These are phyloP conservation scores for Liodrosophila aerea DNA, from an alignment of 2,888 invertebrate genomes.

Conservation along the genomic window DNA sequence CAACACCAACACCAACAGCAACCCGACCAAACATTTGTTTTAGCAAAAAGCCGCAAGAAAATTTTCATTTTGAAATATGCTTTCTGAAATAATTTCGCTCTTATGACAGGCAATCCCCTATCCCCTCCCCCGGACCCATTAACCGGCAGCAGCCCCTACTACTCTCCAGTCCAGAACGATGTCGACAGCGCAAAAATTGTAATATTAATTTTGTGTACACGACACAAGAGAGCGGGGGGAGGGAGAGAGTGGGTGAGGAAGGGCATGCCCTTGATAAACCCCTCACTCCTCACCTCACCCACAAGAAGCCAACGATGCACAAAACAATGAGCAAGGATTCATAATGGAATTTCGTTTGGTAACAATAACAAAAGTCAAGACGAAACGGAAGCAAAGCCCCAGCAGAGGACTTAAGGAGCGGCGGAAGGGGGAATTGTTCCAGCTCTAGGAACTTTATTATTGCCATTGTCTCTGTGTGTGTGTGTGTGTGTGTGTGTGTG, in stretches of 20 bases:
- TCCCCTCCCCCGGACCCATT: slow-evolving; percentile 23
- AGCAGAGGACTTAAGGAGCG: slow-evolving; percentile 7
- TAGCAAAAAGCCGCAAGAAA: slow-evolving; percentile 71
- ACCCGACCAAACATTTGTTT: slow-evolving; percentile 68
- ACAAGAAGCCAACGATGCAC: slow-evolving; percentile 55
- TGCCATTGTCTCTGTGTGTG: slow-evolving; percentile 39
- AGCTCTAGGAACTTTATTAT: slow-evolving; percentile 64
- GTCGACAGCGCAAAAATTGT: slow-evolving; percentile 63
- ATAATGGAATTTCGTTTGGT: slow-evolving; percentile 70
- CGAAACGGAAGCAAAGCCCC: slow-evolving; percentile 58
- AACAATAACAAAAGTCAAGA: slow-evolving; percentile 64
- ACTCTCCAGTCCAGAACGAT: slow-evolving; percentile 20
- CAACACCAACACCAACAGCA: slow-evolving; percentile 1
- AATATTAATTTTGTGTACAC: slow-evolving; percentile 75
- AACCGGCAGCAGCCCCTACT: no score
- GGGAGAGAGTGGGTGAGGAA: slow-evolving; percentile 16
- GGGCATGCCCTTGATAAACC: slow-evolving; percentile 51
- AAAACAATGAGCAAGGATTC: slow-evolving; percentile 74
- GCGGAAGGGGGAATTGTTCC: background rate
- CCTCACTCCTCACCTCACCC: no score
- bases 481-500: slow-evolving; percentile 30
- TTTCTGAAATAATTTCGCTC: slow-evolving; percentile 73
- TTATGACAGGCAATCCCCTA: slow-evolving; percentile 46
- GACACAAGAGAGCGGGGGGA: slow-evolving; percentile 4
- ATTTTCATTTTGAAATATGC: slow-evolving; percentile 75